A percentile compares a stretch with the other conserved stretches of the same genome.
These are phyloP conservation scores for Eubucco bourcierii DNA, from an alignment of 2,113 vertebrate species.

Conservation along the genomic window DNA sequence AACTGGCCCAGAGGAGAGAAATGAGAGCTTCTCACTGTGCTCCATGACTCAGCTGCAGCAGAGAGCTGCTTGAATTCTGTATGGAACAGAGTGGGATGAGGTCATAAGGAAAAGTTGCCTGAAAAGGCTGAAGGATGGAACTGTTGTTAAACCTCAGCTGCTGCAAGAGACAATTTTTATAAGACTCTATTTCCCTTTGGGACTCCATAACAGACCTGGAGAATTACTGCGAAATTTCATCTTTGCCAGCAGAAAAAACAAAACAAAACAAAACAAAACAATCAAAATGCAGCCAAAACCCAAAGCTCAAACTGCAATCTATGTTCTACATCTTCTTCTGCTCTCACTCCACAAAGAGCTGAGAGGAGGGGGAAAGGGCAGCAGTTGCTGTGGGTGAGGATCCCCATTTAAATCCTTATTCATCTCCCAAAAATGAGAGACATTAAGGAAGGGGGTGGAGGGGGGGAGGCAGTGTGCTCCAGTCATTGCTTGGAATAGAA, in stretches of 20 bases:
- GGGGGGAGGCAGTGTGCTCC: background rate
- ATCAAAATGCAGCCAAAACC: background rate
- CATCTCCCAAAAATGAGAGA: background rate
- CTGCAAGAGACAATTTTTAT: background rate
- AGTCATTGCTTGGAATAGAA: background rate
- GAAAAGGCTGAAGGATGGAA: background rate
- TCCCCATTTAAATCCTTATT: conserved; percentile 35
- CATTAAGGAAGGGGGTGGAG: background rate
- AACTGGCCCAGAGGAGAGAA: background rate
- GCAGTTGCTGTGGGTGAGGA: background rate
- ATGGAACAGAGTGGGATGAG: background rate
- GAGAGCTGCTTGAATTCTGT: background rate
- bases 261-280: background rate
- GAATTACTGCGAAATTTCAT: background rate
- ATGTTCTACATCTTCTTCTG: background rate
- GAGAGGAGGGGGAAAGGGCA: background rate
- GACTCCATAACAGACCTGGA: background rate
- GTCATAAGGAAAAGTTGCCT: background rate
- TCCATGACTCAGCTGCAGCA: background rate
- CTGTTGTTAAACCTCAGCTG: background rate
- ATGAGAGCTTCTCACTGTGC: background rate
- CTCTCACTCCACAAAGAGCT: background rate
- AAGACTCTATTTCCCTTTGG: background rate
- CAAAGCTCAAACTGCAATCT: background rate
- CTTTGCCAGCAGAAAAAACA: background rate